Evolutionary conservation across 2,888 invertebrate species (phyloP).

Genomic region (Stenodera caucasica): DNA sequence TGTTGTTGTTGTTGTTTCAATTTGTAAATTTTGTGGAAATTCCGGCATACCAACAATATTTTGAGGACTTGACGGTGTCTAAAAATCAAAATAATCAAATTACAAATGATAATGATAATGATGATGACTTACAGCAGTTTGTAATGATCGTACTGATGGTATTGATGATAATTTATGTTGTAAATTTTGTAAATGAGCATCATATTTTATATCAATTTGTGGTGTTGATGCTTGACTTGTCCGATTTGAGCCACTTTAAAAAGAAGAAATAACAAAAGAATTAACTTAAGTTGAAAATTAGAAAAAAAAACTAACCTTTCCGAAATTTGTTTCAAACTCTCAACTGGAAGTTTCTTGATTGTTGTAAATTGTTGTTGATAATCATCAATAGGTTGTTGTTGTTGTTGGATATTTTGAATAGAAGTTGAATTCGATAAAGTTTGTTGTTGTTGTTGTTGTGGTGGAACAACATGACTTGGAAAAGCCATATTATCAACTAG

Average conservation of each 20-base stretch:
- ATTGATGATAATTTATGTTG: slow-evolving; percentile 70
- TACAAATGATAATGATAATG: no score
- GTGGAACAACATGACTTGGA: slow-evolving; percentile 6
- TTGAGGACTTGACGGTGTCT: slow-evolving; percentile 65
- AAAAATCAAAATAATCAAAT: no score
- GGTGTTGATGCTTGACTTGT: slow-evolving; percentile 67
- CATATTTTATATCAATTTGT: slow-evolving; percentile 66
- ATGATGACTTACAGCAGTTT: slow-evolving; percentile 57
- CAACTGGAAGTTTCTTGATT: slow-evolving; percentile 42
- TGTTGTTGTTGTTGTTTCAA: slow-evolving; percentile 37
- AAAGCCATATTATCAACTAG: not conserved
- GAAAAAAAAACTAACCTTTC: slow-evolving; percentile 37
- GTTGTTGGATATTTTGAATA: slow-evolving; percentile 36
- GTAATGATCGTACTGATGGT: slow-evolving; percentile 50
- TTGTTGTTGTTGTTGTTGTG: slow-evolving; percentile 15
- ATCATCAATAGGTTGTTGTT: slow-evolving; percentile 37
- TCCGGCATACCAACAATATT: slow-evolving; percentile 57
- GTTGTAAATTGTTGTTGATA: slow-evolving; percentile 29
- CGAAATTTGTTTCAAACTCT: slow-evolving; percentile 55
- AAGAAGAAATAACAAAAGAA: not conserved
- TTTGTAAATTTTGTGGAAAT: slow-evolving; percentile 39
- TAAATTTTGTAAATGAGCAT: slow-evolving; percentile 68
- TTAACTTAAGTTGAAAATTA: no score
- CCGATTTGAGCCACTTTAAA: slow-evolving; percentile 48
- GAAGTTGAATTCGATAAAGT: slow-evolving; percentile 41